phyloP scores from a whole-genome alignment of 1,140 invertebrate species.

The Caenorhabditis brenneri region DNA sequence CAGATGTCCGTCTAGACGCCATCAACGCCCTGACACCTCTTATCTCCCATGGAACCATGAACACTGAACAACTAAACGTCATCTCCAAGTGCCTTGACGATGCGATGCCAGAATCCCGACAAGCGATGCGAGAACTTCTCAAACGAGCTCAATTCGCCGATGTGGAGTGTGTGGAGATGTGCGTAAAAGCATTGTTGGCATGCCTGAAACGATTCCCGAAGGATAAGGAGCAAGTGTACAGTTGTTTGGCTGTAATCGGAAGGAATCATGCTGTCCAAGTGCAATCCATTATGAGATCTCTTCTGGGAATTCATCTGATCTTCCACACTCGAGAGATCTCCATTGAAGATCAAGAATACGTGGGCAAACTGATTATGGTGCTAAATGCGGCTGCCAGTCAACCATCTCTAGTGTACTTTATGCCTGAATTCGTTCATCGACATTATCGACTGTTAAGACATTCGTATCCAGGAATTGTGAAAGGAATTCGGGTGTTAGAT shows the following conservation, averaged over 20 bases:
- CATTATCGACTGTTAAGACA: constrained; percentile 26
- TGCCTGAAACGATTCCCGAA: constrained; percentile 91
- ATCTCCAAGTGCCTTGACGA: constrained; percentile 90
- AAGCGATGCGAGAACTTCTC: constrained; percentile 88
- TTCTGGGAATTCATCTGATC: constrained; percentile 91
- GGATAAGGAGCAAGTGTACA: constrained; percentile 80
- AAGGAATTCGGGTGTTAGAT: background rate
- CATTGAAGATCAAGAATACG: constrained; percentile 86
- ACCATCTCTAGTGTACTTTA: background rate
- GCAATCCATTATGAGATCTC: constrained; percentile 84
- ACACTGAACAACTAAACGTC: constrained; percentile 94
- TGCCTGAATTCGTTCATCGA: constrained; percentile 22
- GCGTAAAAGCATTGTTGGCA: constrained; percentile 86
- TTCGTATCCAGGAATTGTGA: background rate
- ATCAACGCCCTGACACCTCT: constrained; percentile 67
- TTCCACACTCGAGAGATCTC: constrained; percentile 93
- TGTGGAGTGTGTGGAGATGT: constrained; percentile 87
- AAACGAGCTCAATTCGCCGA: constrained; percentile 86
- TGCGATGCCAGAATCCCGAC: constrained; percentile 88
- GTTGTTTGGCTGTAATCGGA: constrained; percentile 86
- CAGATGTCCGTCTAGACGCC: constrained; percentile 77
- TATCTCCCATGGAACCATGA: constrained; percentile 79
- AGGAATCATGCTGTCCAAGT: constrained; percentile 86
- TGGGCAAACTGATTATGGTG: constrained; percentile 87
- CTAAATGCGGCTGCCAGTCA: constrained; percentile 86